phyloP scores from a whole-genome alignment of 1,140 invertebrate genomes.

The Hyles euphorbiae region DNA sequence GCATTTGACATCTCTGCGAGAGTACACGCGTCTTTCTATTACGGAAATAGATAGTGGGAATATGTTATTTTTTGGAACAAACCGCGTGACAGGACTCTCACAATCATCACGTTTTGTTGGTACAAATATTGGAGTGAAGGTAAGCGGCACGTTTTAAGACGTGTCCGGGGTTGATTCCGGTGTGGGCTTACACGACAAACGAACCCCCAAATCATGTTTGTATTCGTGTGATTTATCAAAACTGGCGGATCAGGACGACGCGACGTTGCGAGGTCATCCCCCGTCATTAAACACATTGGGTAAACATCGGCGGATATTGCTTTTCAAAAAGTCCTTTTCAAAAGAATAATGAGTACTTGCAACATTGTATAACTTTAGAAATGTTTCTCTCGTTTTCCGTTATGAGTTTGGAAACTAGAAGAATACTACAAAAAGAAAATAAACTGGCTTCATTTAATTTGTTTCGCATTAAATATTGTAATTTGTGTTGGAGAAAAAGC shows the following conservation, averaged over 20 bases:
- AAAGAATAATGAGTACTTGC: too few relatives aligned
- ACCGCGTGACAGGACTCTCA: neutral
- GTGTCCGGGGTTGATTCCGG: slow-evolving; percentile 13
- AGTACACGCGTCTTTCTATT: too few relatives aligned
- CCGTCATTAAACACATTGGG: slow-evolving; percentile 38
- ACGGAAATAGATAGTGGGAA: too few relatives aligned
- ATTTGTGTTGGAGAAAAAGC: too few relatives aligned
- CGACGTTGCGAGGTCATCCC: slow-evolving; percentile 38
- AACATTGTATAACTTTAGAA: too few relatives aligned
- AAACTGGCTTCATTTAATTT: too few relatives aligned
- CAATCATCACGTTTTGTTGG: slow-evolving; percentile 3
- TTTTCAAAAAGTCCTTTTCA: slow-evolving; percentile 21
- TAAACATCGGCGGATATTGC: slow-evolving; percentile 34
- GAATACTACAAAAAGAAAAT: too few relatives aligned
- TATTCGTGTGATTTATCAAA: slow-evolving; percentile 59
- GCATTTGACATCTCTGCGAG: too few relatives aligned
- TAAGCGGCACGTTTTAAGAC: slow-evolving; percentile 20
- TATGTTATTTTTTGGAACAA: too few relatives aligned
- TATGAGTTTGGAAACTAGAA: too few relatives aligned
- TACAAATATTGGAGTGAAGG: slow-evolving; percentile 9
- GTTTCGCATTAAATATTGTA: too few relatives aligned
- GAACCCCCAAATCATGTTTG: slow-evolving; percentile 38
- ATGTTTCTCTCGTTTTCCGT: too few relatives aligned
- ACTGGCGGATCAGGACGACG: slow-evolving; percentile 43
- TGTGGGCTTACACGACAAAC: slow-evolving; percentile 37